phyloP scores from a whole-genome alignment of 2,113 vertebrate species.

The Macroglossus sobrinus region DNA sequence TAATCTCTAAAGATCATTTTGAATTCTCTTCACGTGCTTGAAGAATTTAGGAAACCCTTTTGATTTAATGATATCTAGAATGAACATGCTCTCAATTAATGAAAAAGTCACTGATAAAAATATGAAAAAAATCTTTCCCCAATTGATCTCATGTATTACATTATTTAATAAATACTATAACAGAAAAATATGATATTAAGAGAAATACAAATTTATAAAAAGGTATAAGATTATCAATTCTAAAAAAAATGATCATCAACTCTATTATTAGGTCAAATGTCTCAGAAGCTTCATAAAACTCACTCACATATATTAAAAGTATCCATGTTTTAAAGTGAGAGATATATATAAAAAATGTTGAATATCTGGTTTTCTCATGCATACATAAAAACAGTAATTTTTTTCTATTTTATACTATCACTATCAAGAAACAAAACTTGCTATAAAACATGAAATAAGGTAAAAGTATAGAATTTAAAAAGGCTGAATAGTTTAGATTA shows the following conservation, averaged over 20 bases:
- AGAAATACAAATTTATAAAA: background rate
- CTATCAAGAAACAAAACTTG: background rate
- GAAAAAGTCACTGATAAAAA: background rate
- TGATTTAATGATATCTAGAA: background rate
- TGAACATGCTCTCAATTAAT: background rate
- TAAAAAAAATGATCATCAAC: background rate
- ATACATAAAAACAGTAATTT: background rate
- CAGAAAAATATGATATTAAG: background rate
- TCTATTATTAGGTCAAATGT: background rate
- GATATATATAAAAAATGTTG: background rate
- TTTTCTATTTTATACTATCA: background rate
- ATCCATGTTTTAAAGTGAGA: background rate
- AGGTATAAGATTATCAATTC: background rate
- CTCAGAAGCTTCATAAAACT: background rate
- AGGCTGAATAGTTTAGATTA: background rate
- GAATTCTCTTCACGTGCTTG: background rate
- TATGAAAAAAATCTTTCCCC: background rate
- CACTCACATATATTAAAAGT: background rate
- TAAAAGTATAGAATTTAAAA: background rate
- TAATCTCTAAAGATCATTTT: background rate
- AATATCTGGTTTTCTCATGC: background rate
- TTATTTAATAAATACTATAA: background rate
- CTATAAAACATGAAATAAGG: background rate
- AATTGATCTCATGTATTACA: background rate
- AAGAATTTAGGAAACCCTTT: background rate